Evolutionary conservation across 1,140 invertebrate genomes (phyloP), one percentile per base, ranked within the genome.

Genomic region (Lutraria rhynchaena): DNA sequence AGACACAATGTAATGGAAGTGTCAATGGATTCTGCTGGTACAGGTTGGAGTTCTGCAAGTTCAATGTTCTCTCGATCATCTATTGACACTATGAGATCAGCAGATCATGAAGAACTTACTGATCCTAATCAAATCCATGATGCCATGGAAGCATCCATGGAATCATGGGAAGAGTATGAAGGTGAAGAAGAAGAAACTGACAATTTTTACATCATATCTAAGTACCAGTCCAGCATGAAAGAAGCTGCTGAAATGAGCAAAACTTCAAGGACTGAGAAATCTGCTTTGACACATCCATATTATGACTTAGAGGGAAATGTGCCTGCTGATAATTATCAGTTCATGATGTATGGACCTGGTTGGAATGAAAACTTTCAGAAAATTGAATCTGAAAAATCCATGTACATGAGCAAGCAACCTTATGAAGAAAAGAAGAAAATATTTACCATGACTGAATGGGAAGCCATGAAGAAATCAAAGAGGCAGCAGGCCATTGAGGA

Each of bases 391-490:
- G 67, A 81, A 73, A 81, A 81, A 24, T 63, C 77, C 22, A 77
- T 82, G n/a, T 87, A 83, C 58, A 27, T 85, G n/a, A 27, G 51
- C 35, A 82, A 82, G 77, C 84, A 84, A 17, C 90, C 89, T 11
- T 91, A 91, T 81, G 83, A 89, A 58, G 89, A 90, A 70, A 87
- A 83, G 58, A 91, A 90, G 71, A 90, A 90, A 75, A 87, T 91
- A 57, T 91, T 85, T 74, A 91, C 89, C 1, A 91, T 91, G 90
- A 84, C 86, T 22, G 90, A 91, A 83, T 89, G 89, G 89, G 90
- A 91, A 81, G 90, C 84, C 19, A 87, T 90, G 88, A 89, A 89
- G 24, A 69, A 83, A 31, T 27, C 74, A 13, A 65, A 37, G 73
- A 61, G 31, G 22, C 46, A 37, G 44, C 17, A 70, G 35, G 24